Evolutionary conservation across 35 echinoderm and acorn worm species (phyloP).

Genomic region (Apostichopus parvimensis): DNA sequence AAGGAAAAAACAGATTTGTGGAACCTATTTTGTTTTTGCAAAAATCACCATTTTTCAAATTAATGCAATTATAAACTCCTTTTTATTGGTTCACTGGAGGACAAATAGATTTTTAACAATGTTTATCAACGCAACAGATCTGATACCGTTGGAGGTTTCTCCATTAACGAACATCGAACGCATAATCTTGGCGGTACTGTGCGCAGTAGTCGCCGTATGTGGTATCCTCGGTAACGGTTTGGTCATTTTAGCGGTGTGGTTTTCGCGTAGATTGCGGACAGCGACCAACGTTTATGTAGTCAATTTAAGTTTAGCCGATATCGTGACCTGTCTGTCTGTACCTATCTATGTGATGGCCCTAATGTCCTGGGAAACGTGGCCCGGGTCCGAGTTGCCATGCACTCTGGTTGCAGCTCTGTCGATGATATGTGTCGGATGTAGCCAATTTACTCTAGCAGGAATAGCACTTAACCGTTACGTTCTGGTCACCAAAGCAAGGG

Average conservation of each 20-base stretch:
- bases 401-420: constrained; percentile 60
- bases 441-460: constrained; percentile 68
- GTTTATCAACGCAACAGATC: not conserved
- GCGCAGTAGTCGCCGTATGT: constrained; percentile 56
- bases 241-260: constrained; percentile 70
- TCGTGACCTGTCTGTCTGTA: constrained; percentile 71
- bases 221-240: constrained; percentile 87
- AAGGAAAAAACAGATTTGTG: too few relatives aligned
- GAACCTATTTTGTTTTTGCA: too few relatives aligned
- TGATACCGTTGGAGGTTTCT: not conserved
- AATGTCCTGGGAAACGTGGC: constrained; percentile 56
- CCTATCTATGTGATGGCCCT: constrained; percentile 79
- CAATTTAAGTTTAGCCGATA: constrained; percentile 83
- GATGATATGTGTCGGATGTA: constrained; percentile 72
- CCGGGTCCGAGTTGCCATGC: constrained; percentile 56
- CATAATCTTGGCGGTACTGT: constrained; percentile 54
- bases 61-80: too few relatives aligned
- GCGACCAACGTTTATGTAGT: constrained; percentile 93
- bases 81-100: too few relatives aligned
- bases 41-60: too few relatives aligned
- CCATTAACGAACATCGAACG: constrained; percentile 63
- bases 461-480: constrained; percentile 74
- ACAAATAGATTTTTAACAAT: not conserved
- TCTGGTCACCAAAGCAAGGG: constrained; percentile 57
- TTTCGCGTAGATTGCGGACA: constrained; percentile 80